Base-by-base conservation (phyloP, 53 echinoderm and acorn worm species). In the Echinometra lucunter region DNA sequence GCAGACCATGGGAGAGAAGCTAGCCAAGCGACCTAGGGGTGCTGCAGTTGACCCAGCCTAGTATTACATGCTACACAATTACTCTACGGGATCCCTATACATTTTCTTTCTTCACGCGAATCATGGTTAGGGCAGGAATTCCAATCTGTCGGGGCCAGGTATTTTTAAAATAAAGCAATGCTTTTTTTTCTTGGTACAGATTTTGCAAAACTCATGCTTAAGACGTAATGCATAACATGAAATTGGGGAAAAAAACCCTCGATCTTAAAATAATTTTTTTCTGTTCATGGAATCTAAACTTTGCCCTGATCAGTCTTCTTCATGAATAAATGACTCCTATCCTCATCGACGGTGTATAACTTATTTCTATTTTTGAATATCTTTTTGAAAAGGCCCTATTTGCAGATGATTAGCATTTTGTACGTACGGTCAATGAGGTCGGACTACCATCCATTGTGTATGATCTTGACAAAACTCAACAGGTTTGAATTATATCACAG, bases 331-430 rank as follows among this genome's bases (percentile, higher is more conserved):
- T 21, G 42, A 78, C 42, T 78, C 78, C 42, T 78, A 21, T 38
- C 38, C 78, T 23, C 0, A 38, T 78, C 16, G 16, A 78, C 21
- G 42, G 23, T 42, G 38, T 42, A 78, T 78, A 5, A 23, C 23
- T 78, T 16, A 38, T 42, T 78, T 78, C 78, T 30, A 42, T 78
- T 78, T 72, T 78, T 78, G 6, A 38, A 78, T 16, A 78, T 78
- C 18, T 23, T 19, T 6, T 42, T 78, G 38, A 42, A 63, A 30
- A 40, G 42, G 16, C 42, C 21, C 15, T 78, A 78, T 78, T 78
- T 78, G 38, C 78, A 78, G 42, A 42, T 78, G 78, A 78, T 78
- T 78, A 78, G 21, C 78, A 78, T 11, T 78, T 78, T 78, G 40
- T 78, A 19, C 17, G 42, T 21, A 42, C 21, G 38, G 78, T 78